phyloP scores from a whole-genome alignment of 2,113 vertebrate species.

The Psittacus erithacus region DNA sequence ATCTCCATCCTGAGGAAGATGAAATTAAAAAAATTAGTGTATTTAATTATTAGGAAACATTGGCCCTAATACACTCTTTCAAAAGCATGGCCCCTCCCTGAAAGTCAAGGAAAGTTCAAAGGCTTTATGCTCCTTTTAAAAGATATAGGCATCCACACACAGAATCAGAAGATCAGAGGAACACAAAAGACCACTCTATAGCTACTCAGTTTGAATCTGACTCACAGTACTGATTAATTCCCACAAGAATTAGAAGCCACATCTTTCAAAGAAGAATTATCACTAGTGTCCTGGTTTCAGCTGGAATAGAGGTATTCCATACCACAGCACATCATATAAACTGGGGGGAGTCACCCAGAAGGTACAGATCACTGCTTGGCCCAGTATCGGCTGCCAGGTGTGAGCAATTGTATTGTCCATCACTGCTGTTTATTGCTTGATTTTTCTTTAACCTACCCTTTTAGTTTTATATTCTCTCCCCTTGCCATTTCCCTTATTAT shows the following conservation, averaged over 20 bases:
- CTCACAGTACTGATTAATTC: background rate
- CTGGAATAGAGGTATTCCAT: background rate
- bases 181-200: background rate
- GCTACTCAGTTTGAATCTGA: background rate
- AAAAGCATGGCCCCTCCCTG: background rate
- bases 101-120: background rate
- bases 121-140: background rate
- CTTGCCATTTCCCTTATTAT: background rate
- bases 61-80: background rate
- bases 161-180: background rate
- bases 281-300: background rate
- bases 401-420: background rate
- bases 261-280: background rate
- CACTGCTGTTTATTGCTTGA: background rate
- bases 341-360: background rate
- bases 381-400: background rate
- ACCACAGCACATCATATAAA: background rate
- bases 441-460: background rate
- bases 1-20: constrained; percentile 73
- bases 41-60: background rate
- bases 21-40: background rate
- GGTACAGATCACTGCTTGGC: background rate
- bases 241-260: background rate
- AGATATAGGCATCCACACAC: rapidly evolving
- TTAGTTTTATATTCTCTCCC: background rate